Evolutionary conservation across 2,888 invertebrate species (phyloP).

Genomic region (Eurois occulta): DNA sequence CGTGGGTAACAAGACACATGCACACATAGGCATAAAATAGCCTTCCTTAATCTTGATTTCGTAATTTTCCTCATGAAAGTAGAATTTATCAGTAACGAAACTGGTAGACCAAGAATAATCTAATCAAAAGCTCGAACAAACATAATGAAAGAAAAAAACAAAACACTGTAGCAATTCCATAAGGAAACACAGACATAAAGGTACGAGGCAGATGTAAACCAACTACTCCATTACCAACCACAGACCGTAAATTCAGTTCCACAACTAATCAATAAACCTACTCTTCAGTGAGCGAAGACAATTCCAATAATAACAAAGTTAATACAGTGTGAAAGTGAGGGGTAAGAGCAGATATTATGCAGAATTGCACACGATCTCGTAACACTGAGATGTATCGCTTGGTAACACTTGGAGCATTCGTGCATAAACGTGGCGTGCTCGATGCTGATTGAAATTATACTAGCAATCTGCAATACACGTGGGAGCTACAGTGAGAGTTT

Average conservation of each 20-base stretch:
- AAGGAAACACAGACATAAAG: constrained; percentile 31
- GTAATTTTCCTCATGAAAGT: background rate
- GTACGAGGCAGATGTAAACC: constrained; percentile 24
- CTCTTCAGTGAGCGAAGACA: constrained; percentile 40
- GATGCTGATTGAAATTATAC: constrained; percentile 57
- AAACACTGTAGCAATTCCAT: constrained; percentile 7
- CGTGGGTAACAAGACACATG: background rate
- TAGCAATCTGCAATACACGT: constrained; percentile 55
- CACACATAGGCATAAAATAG: constrained; percentile 2
- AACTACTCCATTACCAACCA: constrained; percentile 55
- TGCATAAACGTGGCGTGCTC: constrained; percentile 62
- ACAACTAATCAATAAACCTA: constrained; percentile 53
- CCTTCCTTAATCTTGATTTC: constrained; percentile 1
- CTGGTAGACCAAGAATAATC: background rate
- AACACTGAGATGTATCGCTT: constrained; percentile 60
- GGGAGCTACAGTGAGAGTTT: constrained; percentile 48
- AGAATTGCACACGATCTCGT: constrained; percentile 60
- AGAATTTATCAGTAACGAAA: constrained; percentile 6
- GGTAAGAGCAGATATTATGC: constrained; percentile 54
- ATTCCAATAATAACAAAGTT: constrained; percentile 52
- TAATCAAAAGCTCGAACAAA: constrained; percentile 32
- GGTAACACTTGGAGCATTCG: constrained; percentile 59
- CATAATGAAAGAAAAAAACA: constrained; percentile 4
- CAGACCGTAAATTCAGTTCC: constrained; percentile 48
- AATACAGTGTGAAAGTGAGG: constrained; percentile 61